A percentile compares a stretch with the other conserved stretches of the same genome.
phyloP scores from a whole-genome alignment of 2,797 vertebrate species.

The Antennarius maculatus region DNA sequence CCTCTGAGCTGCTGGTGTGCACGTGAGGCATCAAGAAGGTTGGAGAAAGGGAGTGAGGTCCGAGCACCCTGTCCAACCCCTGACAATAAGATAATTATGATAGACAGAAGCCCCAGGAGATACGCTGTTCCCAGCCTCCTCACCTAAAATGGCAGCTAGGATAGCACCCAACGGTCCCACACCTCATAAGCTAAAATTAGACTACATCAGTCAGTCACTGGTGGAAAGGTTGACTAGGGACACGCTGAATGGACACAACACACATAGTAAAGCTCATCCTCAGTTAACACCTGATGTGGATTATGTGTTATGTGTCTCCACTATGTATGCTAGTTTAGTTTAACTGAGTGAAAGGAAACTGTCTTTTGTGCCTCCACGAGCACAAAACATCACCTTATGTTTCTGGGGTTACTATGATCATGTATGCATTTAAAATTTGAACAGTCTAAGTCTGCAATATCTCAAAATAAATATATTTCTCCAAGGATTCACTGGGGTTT shows the following conservation, averaged over 20 bases:
- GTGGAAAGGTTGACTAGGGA: slow-evolving; percentile 66
- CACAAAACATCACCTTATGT: slow-evolving; percentile 20
- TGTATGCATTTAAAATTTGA: slow-evolving; percentile 7
- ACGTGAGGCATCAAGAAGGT: slow-evolving; percentile 67
- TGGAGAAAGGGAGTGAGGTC: slow-evolving; percentile 58
- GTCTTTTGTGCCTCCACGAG: not conserved
- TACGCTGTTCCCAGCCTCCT: slow-evolving; percentile 59
- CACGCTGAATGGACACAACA: slow-evolving; percentile 54
- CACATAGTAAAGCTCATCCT: slow-evolving; percentile 25
- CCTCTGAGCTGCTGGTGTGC: slow-evolving; percentile 52
- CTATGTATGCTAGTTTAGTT: slow-evolving; percentile 4
- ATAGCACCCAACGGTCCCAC: slow-evolving; percentile 78
- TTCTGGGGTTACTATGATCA: slow-evolving; percentile 1
- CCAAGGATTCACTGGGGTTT: slow-evolving; percentile 1
- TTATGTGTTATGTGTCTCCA: slow-evolving; percentile 17
- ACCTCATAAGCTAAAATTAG: slow-evolving; percentile 81
- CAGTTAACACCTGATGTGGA: slow-evolving; percentile 8
- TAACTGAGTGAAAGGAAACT: slow-evolving; percentile 9
- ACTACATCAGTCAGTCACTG: slow-evolving; percentile 67
- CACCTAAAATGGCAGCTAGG: slow-evolving; percentile 77
- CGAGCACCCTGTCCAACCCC: slow-evolving; percentile 72
- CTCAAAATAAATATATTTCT: slow-evolving; percentile 2
- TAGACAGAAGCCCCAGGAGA: slow-evolving; percentile 67
- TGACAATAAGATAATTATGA: slow-evolving; percentile 76
- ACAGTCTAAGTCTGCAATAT: slow-evolving; percentile 1